phyloP scores from a whole-genome alignment of 2,888 invertebrate genomes.

The Ectobius pallidus region DNA sequence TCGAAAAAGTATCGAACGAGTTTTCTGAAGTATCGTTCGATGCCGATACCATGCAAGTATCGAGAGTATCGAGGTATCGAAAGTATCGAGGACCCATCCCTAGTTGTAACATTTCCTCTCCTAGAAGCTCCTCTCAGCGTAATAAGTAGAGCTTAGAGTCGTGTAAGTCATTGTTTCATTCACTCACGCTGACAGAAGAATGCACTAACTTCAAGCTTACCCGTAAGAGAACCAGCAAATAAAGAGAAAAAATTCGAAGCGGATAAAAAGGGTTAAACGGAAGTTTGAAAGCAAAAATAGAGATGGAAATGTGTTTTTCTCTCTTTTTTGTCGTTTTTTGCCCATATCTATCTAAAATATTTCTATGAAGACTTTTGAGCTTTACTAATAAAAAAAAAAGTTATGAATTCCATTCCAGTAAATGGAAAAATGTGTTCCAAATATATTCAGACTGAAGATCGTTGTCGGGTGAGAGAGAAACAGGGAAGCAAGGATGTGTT shows the following conservation, averaged over 20 bases:
- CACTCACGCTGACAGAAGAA: neutral
- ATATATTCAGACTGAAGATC: slow-evolving; percentile 8
- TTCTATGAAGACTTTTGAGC: slow-evolving; percentile 6
- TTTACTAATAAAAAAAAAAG: neutral
- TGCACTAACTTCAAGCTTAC: neutral
- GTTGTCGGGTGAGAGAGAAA: neutral
- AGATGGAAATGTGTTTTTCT: slow-evolving; percentile 1
- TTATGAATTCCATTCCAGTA: slow-evolving; percentile 7
- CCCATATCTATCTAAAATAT: neutral
- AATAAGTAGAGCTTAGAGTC: no score
- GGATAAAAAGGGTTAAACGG: slow-evolving; percentile 12
- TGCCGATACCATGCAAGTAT: no score
- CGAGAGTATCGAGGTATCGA: no score
- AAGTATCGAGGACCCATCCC: no score
- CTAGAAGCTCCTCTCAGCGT: no score
- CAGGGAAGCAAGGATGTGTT: no score
- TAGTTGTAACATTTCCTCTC: no score
- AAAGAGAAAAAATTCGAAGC: neutral
- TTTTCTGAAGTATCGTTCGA: no score
- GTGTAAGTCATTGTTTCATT: slow-evolving; percentile 4
- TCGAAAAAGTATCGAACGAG: no score
- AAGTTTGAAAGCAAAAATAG: slow-evolving; percentile 12
- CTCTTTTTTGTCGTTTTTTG: neutral
- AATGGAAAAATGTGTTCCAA: slow-evolving; percentile 14
- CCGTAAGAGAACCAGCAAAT: neutral